Evolutionary conservation across 2,113 vertebrate genomes (phyloP).

Genomic region (Petaurus breviceps): DNA sequence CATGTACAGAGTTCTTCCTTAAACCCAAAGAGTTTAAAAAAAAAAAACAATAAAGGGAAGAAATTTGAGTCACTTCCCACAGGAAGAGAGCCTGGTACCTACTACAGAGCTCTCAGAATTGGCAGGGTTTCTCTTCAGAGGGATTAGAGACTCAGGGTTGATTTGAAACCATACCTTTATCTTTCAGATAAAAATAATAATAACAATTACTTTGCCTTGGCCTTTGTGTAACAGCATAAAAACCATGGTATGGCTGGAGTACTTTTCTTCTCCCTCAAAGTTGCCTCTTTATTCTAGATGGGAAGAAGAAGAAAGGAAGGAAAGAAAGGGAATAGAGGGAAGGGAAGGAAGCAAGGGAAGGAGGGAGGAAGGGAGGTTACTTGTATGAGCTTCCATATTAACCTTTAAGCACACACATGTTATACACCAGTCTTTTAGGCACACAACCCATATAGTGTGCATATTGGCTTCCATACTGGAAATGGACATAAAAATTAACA

Average conservation of each 20-base stretch:
- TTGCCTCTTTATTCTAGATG: no score
- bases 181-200: not conserved
- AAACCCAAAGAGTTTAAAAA: not conserved
- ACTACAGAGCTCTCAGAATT: not conserved
- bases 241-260: not conserved
- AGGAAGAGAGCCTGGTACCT: not conserved
- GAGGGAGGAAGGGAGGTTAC: no score
- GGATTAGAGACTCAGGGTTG: not conserved
- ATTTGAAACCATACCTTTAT: not conserved
- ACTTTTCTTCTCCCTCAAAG: not conserved
- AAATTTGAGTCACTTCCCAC: not conserved
- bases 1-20: not conserved
- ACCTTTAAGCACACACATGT: not conserved
- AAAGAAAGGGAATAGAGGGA: no score
- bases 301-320: not conserved
- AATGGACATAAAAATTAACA: not conserved
- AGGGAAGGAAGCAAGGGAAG: no score
- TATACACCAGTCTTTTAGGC: not conserved
- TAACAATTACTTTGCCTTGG: not conserved
- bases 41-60: not conserved
- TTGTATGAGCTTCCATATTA: not conserved
- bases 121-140: not conserved
- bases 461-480: not conserved
- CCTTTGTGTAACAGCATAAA: not conserved
- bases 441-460: not conserved